Base-by-base conservation (phyloP, 1,140 invertebrate species). In the Pogonomyrmex californicus region DNA sequence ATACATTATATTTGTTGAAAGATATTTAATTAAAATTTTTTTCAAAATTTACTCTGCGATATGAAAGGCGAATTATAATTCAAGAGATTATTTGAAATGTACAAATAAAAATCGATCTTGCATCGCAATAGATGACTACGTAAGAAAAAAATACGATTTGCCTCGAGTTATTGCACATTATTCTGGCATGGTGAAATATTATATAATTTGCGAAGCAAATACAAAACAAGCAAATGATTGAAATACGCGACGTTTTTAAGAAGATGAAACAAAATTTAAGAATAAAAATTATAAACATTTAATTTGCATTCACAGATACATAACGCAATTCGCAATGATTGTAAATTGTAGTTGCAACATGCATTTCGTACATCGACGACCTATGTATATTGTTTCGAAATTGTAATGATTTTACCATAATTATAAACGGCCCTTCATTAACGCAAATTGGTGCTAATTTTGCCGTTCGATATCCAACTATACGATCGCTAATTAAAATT, bases 401-500 rank as follows among this genome's bases (percentile, higher is more conserved):
- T 73, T 58, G 41, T 73, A 83, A 83, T 41, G 30, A 83, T 62
- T 83, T 82, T 60, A 75, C 30, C 54, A 60, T 83, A 83, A 83
- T 83, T 83, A 83, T 71, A 75, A 73, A 75, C 51, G 79, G 68
- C 54, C 56, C 68, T 75, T 83, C 54, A 83, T 83, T 60, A 83
- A 83, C 79, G 54, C 68, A 83, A 83, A 83, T 83, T 83, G 54
- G 9, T 82, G 54, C 41, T 60, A 73, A 82, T 83, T 83, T 75
- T 75, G 33, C 70, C 30, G 41, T 82, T 82, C 66, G 54, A 47
- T 73, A 71, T 73, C 7, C 41, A 83, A 4, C 54, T 60, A 49
- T 56, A n/a, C 23, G 23, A 83, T 62, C 23, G 54, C 30, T 79
- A 75, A 83, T 83, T 83, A 83, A 83, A 83, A 83, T 83, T 75